These are phyloP conservation scores for Lagocephalus sceleratus DNA, from an alignment of 2,797 vertebrate species.

Conservation along the genomic window DNA sequence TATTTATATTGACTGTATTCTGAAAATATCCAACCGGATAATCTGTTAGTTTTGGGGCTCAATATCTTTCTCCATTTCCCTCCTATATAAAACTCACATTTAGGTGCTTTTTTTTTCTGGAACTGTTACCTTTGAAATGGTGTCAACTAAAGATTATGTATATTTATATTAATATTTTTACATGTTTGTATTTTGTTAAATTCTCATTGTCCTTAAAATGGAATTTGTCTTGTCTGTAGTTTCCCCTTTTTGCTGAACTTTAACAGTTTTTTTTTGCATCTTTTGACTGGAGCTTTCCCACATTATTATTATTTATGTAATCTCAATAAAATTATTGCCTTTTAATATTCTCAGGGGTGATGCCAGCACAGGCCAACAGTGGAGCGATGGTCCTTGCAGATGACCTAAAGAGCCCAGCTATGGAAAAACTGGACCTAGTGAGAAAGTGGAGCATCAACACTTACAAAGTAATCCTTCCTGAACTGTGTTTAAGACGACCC, in stretches of 20 bases:
- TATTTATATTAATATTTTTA: conserved; percentile 1
- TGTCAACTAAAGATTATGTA: conserved; percentile 15
- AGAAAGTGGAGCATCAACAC: conserved; percentile 99
- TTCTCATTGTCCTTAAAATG: conserved; percentile 7
- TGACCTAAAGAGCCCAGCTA: conserved; percentile 92
- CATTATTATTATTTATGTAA: conserved; percentile 1
- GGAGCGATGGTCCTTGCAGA: conserved; percentile 91
- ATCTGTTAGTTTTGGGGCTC: conserved; percentile 21
- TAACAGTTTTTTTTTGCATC: background rate
- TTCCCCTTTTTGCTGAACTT: background rate
- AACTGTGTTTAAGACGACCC: too few relatives aligned
- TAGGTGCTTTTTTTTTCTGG: conserved; percentile 13
- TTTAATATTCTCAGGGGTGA: conserved; percentile 50
- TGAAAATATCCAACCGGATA: background rate
- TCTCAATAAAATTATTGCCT: conserved; percentile 40
- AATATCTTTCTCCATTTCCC: conserved; percentile 20
- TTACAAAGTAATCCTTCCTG: conserved; percentile 84
- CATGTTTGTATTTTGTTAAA: too few relatives aligned
- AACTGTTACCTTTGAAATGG: background rate
- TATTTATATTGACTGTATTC: too few relatives aligned
- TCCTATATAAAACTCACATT: conserved; percentile 17
- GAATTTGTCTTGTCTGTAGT: background rate
- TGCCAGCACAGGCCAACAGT: conserved; percentile 61
- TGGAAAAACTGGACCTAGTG: conserved; percentile 97
- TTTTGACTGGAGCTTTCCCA: too few relatives aligned